Conservation (phyloP, 2,113 vertebrate species). For the Etheostoma spectabile region DNA sequence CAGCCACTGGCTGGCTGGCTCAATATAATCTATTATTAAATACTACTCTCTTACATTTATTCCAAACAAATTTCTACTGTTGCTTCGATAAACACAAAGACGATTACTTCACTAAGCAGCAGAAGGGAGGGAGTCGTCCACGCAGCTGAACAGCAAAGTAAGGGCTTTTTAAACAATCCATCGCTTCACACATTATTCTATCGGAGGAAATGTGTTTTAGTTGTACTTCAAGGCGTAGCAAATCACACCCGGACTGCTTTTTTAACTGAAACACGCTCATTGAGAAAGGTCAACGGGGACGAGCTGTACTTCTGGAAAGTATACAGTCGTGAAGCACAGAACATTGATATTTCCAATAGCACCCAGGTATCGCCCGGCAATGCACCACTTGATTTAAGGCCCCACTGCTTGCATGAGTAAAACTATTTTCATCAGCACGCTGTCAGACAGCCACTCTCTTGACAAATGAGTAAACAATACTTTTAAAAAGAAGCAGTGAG, state of each 20-base stretch:
- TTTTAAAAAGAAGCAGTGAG: slow-evolving; percentile 10
- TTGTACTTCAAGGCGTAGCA: neutral
- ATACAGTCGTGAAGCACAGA: neutral
- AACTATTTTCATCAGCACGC: slow-evolving; percentile 55
- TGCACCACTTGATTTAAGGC: slow-evolving; percentile 39
- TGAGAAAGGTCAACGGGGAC: slow-evolving; percentile 24
- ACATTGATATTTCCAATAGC: slow-evolving; percentile 20
- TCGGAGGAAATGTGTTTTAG: neutral
- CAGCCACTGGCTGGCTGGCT: neutral
- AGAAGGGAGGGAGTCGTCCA: neutral
- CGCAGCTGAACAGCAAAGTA: neutral
- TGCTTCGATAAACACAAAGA: slow-evolving; percentile 24
- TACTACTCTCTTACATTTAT: slow-evolving; percentile 23
- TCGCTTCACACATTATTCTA: neutral
- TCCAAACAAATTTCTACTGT: slow-evolving; percentile 37
- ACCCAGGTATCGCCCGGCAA: neutral
- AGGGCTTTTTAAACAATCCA: neutral
- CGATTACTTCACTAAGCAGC: neutral
- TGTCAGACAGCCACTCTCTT: slow-evolving; percentile 35
- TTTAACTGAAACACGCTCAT: slow-evolving; percentile 7
- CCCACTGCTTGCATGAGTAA: slow-evolving; percentile 20
- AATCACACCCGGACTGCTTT: neutral
- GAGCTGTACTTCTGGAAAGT: neutral
- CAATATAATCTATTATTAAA: slow-evolving; percentile 54
- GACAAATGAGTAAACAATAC: slow-evolving; percentile 57